phyloP scores from a whole-genome alignment of 2,113 vertebrate genomes.

The Silurus meridionalis region DNA sequence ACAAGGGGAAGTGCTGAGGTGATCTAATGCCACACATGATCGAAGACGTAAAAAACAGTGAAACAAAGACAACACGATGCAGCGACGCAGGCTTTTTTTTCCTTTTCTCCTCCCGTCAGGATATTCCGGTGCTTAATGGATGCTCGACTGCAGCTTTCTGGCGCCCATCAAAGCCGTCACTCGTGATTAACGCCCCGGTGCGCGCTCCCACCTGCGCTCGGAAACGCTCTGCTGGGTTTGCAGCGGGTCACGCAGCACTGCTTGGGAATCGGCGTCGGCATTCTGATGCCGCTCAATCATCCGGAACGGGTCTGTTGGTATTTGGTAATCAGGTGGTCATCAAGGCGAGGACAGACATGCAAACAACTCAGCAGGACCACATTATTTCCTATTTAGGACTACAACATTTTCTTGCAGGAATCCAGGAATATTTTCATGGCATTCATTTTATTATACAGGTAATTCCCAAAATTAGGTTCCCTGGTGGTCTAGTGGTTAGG shows the following conservation, averaged over 20 bases:
- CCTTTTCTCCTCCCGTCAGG: constrained; percentile 42
- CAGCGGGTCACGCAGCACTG: constrained; percentile 36
- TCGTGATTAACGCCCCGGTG: constrained; percentile 66
- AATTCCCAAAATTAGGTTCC: too few species aligned
- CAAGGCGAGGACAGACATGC: not conserved
- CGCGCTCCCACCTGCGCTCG: constrained; percentile 62
- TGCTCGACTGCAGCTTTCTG: constrained; percentile 67
- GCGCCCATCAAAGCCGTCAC: constrained; percentile 54
- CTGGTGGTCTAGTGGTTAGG: too few species aligned
- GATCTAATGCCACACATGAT: constrained; percentile 58
- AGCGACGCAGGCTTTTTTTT: constrained; percentile 37
- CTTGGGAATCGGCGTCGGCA: constrained; percentile 58
- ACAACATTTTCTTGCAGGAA: not conserved
- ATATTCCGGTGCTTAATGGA: constrained; percentile 63
- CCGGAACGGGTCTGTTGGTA: not conserved
- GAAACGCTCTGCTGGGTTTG: constrained; percentile 51
- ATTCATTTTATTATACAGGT: not conserved
- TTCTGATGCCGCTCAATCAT: constrained; percentile 51
- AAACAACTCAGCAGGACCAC: not conserved
- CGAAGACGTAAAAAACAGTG: constrained; percentile 59
- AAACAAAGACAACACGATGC: constrained; percentile 54
- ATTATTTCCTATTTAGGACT: not conserved
- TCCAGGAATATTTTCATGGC: not conserved
- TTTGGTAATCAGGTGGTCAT: constrained; percentile 27
- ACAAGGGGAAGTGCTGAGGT: constrained; percentile 51